Percentiles rank a stretch among this genome's conserved stretches.
These are phyloP conservation scores for Tympanuchus pallidicinctus DNA, from an alignment of 2,113 vertebrate species.

Conservation along the genomic window DNA sequence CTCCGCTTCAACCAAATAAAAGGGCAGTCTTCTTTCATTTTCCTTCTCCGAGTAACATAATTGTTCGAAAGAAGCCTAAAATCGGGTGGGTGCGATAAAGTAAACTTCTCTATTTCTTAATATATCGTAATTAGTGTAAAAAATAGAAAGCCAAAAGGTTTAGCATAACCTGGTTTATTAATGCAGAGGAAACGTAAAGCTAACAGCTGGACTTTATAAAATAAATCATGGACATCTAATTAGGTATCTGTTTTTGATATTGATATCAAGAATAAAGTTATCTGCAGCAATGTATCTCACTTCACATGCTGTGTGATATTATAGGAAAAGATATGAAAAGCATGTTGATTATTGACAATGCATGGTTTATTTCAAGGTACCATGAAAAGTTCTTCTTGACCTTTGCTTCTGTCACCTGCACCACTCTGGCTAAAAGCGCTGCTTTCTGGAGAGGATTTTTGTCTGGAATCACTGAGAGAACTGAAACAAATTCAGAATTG, in stretches of 20 bases:
- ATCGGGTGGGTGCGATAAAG: not conserved
- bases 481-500: slow-evolving; percentile 38
- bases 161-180: not conserved
- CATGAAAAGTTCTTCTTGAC: not conserved
- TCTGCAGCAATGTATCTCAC: not conserved
- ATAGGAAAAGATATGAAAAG: not conserved
- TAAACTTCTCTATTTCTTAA: not conserved
- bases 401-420: not conserved
- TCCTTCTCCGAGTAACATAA: not conserved
- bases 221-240: not conserved
- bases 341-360: not conserved
- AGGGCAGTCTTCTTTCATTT: not conserved
- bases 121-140: not conserved
- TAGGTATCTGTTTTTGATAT: not conserved
- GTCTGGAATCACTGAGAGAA: slow-evolving; percentile 12
- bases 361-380: not conserved
- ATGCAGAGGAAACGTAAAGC: not conserved
- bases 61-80: not conserved
- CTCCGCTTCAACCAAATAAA: fast-evolving
- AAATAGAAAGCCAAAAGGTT: not conserved
- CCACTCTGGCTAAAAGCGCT: not conserved
- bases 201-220: not conserved
- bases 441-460: not conserved
- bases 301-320: not conserved
- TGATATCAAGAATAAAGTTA: not conserved